A percentile compares a stretch with the other conserved stretches of the same genome.
These are phyloP conservation scores for Empis livida DNA, from an alignment of 2,888 invertebrate species.

Conservation along the genomic window DNA sequence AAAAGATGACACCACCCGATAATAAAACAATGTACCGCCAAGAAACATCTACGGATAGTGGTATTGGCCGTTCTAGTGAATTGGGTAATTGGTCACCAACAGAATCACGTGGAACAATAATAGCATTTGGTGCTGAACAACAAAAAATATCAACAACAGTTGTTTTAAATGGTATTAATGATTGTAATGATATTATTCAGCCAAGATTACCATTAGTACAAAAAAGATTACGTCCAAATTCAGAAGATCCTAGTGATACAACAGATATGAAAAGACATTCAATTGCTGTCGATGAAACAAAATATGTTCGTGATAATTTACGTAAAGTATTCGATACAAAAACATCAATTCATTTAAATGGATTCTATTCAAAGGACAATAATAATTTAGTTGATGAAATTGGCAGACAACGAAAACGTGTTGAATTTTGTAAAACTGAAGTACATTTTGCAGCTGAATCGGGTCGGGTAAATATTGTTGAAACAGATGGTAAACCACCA, in stretches of 20 bases:
- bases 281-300: conserved; percentile 44
- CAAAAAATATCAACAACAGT: background rate
- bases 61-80: conserved; percentile 60
- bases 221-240: conserved; percentile 13
- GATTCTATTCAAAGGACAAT: conserved; percentile 15
- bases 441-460: conserved; percentile 78
- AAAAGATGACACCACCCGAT: conserved; percentile 38
- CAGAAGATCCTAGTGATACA: conserved; percentile 9
- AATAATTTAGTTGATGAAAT: background rate
- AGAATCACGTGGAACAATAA: conserved; percentile 24
- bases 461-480: conserved; percentile 74
- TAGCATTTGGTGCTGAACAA: conserved; percentile 26
- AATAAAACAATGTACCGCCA: conserved; percentile 37
- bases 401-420: conserved; percentile 45
- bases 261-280: conserved; percentile 39
- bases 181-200: background rate
- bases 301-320: conserved; percentile 34
- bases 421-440: conserved; percentile 80
- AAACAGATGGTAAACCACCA: conserved; percentile 77
- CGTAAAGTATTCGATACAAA: conserved; percentile 22
- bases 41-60: conserved; percentile 68
- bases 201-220: conserved; percentile 11
- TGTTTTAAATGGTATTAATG: background rate
- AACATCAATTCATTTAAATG: conserved; percentile 30
- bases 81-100: conserved; percentile 39